phyloP scores from a whole-genome alignment of 2,888 invertebrate genomes.

The Erebia aethiops region DNA sequence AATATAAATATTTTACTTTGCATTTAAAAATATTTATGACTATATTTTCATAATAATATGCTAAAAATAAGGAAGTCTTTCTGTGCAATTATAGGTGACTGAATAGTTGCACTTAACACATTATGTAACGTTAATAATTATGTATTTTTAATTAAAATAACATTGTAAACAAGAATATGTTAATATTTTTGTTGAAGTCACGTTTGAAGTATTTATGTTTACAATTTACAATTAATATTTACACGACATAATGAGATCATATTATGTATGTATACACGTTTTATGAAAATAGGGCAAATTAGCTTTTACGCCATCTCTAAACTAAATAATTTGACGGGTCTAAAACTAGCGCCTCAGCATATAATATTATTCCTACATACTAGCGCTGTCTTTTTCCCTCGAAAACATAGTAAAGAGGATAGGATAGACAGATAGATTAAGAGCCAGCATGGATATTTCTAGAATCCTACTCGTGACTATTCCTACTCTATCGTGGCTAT shows the following conservation, averaged over 20 bases:
- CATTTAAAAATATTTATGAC: slow-evolving; percentile 23
- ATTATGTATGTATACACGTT: no score
- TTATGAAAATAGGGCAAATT: no score
- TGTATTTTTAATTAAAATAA: not conserved
- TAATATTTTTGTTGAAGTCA: not conserved
- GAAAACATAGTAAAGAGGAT: no score
- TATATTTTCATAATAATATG: not conserved
- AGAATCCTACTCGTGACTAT: no score
- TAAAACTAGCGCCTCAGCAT: not conserved
- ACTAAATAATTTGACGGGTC: not conserved
- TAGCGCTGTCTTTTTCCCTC: no score
- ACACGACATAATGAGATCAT: no score
- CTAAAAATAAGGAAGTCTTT: not conserved
- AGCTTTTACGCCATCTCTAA: not conserved
- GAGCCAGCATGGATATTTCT: not conserved
- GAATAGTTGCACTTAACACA: slow-evolving; percentile 10
- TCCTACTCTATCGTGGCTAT: no score
- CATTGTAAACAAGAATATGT: not conserved
- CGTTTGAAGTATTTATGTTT: no score
- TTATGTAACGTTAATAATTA: not conserved
- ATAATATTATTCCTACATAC: no score
- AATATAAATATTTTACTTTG: slow-evolving; percentile 22
- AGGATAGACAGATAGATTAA: no score
- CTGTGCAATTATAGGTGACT: slow-evolving; percentile 16
- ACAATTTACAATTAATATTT: no score